These are phyloP conservation scores for Drosophila colorata DNA, from an alignment of 2,888 invertebrate species.

Conservation along the genomic window DNA sequence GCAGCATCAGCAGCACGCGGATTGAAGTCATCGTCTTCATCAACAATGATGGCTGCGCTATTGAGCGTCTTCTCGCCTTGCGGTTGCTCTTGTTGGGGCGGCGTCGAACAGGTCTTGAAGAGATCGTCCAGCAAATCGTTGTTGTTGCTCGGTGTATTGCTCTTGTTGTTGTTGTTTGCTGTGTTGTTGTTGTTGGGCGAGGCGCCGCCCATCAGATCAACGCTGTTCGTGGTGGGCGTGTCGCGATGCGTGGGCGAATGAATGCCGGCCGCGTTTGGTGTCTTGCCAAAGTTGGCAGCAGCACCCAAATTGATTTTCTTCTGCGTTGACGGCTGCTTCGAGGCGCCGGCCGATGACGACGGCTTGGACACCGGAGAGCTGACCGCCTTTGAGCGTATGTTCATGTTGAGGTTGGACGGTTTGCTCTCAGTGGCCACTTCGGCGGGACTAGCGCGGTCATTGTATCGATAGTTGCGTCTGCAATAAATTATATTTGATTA, in stretches of 20 bases:
- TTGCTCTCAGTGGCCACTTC: constrained; percentile 79
- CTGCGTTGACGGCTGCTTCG: constrained; percentile 76
- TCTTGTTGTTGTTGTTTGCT: constrained; percentile 49
- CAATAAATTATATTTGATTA: background rate
- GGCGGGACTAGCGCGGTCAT: constrained; percentile 84
- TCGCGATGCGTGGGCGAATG: constrained; percentile 85
- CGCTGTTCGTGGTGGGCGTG: constrained; percentile 75
- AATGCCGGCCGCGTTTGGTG: constrained; percentile 80
- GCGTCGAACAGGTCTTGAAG: constrained; percentile 86
- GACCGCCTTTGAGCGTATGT: constrained; percentile 75
- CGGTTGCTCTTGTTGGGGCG: constrained; percentile 57
- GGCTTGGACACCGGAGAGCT: constrained; percentile 79
- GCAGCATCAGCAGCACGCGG: constrained; percentile 85
- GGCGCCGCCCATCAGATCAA: constrained; percentile 77
- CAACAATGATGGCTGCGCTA: constrained; percentile 87
- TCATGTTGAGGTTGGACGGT: constrained; percentile 78
- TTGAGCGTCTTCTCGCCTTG: constrained; percentile 64
- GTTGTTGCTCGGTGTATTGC: constrained; percentile 77
- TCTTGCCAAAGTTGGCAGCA: constrained; percentile 89
- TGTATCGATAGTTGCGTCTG: constrained; percentile 84
- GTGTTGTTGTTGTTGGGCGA: constrained; percentile 57
- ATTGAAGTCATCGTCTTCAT: constrained; percentile 84
- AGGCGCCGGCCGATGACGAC: constrained; percentile 60
- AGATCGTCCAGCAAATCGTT: constrained; percentile 87
- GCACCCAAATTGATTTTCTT: constrained; percentile 89